Evolutionary conservation across 2,888 invertebrate genomes (phyloP), one percentile per base, ranked within the genome.

Genomic region (Sipha maydis): DNA sequence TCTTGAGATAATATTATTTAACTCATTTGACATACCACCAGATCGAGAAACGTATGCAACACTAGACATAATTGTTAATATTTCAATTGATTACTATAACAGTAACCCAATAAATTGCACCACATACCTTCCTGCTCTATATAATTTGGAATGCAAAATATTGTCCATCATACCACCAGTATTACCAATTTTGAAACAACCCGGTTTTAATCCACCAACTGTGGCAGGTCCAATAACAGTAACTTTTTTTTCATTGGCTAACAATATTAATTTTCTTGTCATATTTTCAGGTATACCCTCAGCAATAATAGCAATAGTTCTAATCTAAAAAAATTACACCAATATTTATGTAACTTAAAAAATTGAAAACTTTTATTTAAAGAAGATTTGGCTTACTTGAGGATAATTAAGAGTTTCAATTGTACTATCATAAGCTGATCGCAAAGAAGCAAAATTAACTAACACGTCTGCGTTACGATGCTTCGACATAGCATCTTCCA

Each of bases 81-180:
- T 61, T 75, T 61, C 31, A 67, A 80, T 25, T n/a, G n/a, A 38
- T 71, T 48, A 48, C 48, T 48, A 41, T 9, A 41, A 5, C 41
- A 67, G 1, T 67, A 25, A 25, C n/a, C 7, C 14, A n/a, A 41
- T 67, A 77, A 34, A 41, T 56, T 31, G 17, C 67, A 48, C n/a
- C 79, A 77, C 85, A 90, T 90, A 94, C 94, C 94, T 95, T 91
- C 99, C 99, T 0, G 99, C 96, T 54, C 99, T 93, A 93, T 99
- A 99, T 25, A 99, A 94, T 92, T 98, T 98, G 90, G 99, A 99
- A 91, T 99, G 97, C 1, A 99, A 93, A 90, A 99, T 98, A 92
- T 99, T 99, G 92, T 99, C 99, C 94, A 99, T 96, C 99, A 99
- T 99, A 89, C 99, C 99, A 25, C 99, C 99, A 0, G 99, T 99